Evolutionary conservation across 2,888 invertebrate species (phyloP).

Genomic region (Xestobium rufovillosum): DNA sequence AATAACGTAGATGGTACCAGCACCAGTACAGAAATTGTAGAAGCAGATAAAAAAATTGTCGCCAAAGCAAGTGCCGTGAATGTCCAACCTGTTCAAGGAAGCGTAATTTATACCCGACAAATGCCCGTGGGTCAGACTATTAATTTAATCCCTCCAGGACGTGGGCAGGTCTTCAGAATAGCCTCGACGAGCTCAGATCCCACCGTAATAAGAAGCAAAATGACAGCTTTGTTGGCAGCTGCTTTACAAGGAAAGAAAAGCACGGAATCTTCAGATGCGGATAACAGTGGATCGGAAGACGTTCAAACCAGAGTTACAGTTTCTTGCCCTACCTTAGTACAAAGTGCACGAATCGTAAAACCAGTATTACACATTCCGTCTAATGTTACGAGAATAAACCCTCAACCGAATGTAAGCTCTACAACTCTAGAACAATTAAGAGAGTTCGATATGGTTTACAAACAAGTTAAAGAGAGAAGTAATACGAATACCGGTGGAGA

Average conservation of each 20-base stretch:
- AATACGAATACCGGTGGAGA: constrained; percentile 48
- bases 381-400: constrained; percentile 49
- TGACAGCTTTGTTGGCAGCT: constrained; percentile 44
- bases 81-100: constrained; percentile 56
- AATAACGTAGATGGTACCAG: constrained; percentile 27
- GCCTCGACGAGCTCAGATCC: constrained; percentile 41
- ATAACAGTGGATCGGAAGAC: constrained; percentile 24
- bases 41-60: constrained; percentile 35
- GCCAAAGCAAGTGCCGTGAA: constrained; percentile 49
- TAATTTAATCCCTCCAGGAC: constrained; percentile 47
- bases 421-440: constrained; percentile 69
- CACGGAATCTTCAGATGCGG: constrained; percentile 20
- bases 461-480: constrained; percentile 72
- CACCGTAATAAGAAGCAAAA: constrained; percentile 43
- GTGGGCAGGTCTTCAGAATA: constrained; percentile 42
- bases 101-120: constrained; percentile 66
- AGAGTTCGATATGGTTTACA: constrained; percentile 74
- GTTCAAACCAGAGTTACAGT: constrained; percentile 24
- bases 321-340: constrained; percentile 47
- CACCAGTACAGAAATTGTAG: constrained; percentile 18
- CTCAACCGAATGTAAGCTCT: constrained; percentile 62
- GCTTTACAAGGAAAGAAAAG: constrained; percentile 42
- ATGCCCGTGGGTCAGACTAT: constrained; percentile 58
- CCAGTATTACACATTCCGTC: constrained; percentile 53
- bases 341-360: constrained; percentile 51